These are phyloP conservation scores for Tarsius wallacei DNA, from an alignment of 2,797 vertebrate species.

Conservation along the genomic window DNA sequence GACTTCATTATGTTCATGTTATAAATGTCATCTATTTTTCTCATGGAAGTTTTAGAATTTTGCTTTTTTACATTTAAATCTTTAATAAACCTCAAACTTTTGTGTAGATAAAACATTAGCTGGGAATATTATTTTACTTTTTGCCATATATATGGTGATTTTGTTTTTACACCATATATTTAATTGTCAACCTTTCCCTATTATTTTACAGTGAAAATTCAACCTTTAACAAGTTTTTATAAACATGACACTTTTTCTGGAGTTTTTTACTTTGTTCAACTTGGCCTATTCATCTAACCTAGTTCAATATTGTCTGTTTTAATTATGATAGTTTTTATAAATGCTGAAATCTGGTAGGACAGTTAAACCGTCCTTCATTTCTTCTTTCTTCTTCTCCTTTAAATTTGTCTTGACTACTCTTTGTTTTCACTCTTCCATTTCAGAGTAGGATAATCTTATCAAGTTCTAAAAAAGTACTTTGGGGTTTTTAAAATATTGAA, in stretches of 20 bases:
- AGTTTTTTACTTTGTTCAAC: background rate
- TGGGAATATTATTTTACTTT: background rate
- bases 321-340: background rate
- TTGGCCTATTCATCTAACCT: background rate
- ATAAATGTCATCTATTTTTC: background rate
- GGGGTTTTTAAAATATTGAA: background rate
- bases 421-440: background rate
- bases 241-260: background rate
- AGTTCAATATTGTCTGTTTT: background rate
- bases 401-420: background rate
- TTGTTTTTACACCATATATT: background rate
- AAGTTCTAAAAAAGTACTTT: slow-evolving; percentile 15
- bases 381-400: background rate
- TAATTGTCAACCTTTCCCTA: background rate
- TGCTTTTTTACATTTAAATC: background rate
- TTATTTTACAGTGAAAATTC: background rate
- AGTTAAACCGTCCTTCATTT: background rate
- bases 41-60: background rate
- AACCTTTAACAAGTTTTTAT: background rate
- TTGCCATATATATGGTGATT: background rate
- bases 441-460: background rate
- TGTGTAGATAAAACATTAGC: background rate
- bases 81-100: background rate
- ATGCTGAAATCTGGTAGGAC: background rate
- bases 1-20: background rate